These are phyloP conservation scores for Porites lobata DNA, from an alignment of 92 coral and sea anemone genomes.

Conservation along the genomic window DNA sequence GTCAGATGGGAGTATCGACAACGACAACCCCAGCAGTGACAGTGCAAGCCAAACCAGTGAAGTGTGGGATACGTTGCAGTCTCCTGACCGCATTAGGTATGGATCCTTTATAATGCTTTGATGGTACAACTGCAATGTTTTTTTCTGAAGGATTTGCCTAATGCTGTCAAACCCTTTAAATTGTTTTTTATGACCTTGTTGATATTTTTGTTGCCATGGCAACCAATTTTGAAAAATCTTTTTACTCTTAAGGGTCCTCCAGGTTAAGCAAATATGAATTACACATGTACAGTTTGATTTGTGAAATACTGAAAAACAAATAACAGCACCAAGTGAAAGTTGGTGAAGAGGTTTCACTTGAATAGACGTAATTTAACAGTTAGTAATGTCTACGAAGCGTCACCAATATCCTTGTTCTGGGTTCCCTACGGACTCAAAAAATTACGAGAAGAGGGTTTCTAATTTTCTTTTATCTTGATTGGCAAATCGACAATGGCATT, in stretches of 20 bases:
- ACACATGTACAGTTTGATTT: not conserved
- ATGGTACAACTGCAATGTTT: not conserved
- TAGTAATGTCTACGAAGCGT: no score
- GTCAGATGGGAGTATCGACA: constrained; percentile 88
- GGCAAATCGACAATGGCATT: no score
- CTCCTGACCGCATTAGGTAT: constrained; percentile 78
- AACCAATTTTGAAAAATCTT: no score
- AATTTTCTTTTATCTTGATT: no score
- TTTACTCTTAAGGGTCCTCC: no score
- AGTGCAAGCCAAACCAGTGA: constrained; percentile 89
- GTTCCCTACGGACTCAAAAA: no score
- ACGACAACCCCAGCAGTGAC: constrained; percentile 92
- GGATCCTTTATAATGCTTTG: constrained; percentile 56
- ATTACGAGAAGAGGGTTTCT: no score
- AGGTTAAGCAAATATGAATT: not conserved
- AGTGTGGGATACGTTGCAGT: constrained; percentile 64
- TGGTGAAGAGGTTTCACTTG: not conserved
- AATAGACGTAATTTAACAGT: not conserved
- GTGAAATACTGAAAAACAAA: not conserved
- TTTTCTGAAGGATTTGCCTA: not conserved
- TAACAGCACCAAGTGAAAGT: not conserved
- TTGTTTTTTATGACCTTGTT: not conserved
- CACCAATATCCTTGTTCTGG: no score
- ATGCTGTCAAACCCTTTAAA: not conserved
- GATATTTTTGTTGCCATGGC: not conserved